These are phyloP conservation scores for Chaetodon auriga DNA, from an alignment of 2,113 vertebrate genomes.

Conservation along the genomic window DNA sequence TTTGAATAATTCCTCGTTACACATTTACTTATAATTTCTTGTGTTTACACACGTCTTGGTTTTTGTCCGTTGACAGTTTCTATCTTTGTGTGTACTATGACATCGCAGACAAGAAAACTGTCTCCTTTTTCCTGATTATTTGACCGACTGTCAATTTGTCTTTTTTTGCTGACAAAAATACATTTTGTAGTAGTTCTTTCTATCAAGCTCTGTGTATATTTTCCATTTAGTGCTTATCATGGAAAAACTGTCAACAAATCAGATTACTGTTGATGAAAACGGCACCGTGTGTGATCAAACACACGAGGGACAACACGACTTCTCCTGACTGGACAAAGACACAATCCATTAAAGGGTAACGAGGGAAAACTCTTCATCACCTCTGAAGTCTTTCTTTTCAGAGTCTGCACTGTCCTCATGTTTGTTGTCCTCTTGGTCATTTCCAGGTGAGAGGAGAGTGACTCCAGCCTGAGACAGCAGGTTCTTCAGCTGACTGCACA, in stretches of 20 bases:
- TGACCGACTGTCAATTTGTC: too few species aligned
- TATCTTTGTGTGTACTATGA: too few species aligned
- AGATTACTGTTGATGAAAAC: background rate
- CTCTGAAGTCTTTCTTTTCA: slow-evolving; percentile 95
- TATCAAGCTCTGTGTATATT: too few species aligned
- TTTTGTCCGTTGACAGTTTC: too few species aligned
- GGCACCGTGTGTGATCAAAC: background rate
- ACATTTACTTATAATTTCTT: too few species aligned
- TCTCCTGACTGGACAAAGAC: background rate
- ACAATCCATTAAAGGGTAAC: background rate
- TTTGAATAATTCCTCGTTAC: too few species aligned
- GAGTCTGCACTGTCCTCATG: slow-evolving; percentile 85
- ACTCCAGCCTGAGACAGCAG: slow-evolving; percentile 93
- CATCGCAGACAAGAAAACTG: too few species aligned
- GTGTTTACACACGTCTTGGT: too few species aligned
- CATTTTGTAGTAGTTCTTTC: too few species aligned
- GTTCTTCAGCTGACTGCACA: slow-evolving; percentile 98
- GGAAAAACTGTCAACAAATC: background rate
- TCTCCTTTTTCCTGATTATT: too few species aligned
- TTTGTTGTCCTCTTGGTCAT: slow-evolving; percentile 86
- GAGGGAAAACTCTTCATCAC: slow-evolving; percentile 23
- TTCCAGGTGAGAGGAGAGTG: slow-evolving; percentile 86
- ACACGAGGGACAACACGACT: too few species aligned
- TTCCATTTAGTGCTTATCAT: background rate
- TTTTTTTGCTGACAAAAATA: too few species aligned